Evolutionary conservation across 2,113 vertebrate genomes (phyloP).

Genomic region (Ammodytes dubius): DNA sequence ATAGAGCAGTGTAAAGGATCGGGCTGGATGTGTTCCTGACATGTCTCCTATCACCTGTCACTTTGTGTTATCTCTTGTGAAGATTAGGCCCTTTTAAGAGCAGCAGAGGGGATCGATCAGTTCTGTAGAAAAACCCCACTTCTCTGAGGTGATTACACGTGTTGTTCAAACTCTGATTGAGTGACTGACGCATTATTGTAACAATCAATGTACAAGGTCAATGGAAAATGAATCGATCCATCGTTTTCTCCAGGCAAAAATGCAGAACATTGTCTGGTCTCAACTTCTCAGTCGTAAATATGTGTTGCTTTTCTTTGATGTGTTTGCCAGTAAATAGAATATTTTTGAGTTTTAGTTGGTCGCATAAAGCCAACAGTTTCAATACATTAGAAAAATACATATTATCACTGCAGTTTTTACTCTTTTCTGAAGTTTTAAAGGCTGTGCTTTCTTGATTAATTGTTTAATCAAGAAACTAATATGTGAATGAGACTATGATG

Average conservation of each 20-base stretch:
- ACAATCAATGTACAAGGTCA: not conserved
- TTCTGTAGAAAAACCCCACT: not conserved
- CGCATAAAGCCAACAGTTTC: too few relatives aligned
- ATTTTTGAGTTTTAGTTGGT: not conserved
- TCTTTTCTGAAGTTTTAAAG: not conserved
- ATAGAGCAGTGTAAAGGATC: constrained; percentile 26
- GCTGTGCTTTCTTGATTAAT: not conserved
- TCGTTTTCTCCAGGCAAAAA: not conserved
- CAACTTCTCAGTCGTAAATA: not conserved
- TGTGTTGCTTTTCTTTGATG: not conserved
- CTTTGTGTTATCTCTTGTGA: constrained; percentile 32
- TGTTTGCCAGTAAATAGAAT: not conserved
- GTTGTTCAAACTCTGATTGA: not conserved
- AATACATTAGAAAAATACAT: too few relatives aligned
- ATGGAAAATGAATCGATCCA: not conserved
- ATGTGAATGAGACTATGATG: not conserved
- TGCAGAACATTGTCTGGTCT: not conserved
- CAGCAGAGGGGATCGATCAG: constrained; percentile 10
- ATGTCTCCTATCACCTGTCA: constrained; percentile 50
- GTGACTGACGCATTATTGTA: not conserved
- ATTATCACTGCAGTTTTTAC: not conserved
- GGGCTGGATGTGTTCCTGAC: constrained; percentile 51
- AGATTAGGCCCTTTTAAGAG: constrained; percentile 17
- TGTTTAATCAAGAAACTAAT: not conserved
- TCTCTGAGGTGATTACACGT: not conserved